Base-by-base conservation (phyloP, 2,888 invertebrate genomes). In the Caenorhabditis sp. region DNA sequence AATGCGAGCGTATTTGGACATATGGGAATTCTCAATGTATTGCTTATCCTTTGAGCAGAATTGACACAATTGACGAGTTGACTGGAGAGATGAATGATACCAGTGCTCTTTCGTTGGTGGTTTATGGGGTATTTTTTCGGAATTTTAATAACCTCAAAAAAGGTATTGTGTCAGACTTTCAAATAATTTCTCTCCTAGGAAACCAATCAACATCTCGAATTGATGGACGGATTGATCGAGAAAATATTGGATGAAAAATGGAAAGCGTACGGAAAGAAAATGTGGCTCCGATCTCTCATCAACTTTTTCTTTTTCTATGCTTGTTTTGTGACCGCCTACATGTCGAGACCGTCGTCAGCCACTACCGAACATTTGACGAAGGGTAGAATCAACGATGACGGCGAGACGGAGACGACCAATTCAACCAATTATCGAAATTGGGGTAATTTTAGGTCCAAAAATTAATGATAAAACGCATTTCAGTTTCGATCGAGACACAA, bases 1-100 rank as follows among this genome's bases (percentile, higher is more conserved):
- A 96, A 88, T 90, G 97, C 43, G 95, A 96, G 90, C 94, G 96
- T 81, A 95, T 95, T 88, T 97, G 97, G 97, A 95, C 95, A 88
- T 93, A 95, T 81, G 95, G 95, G 87, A 89, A 88, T 75, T 94
- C 97, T 2, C 71, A 76, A 12, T 79, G 77, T 12, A 67, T 75
- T 1, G 76, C 77, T n/a, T 77, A 73, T 57, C 97, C 97, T 0
- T 89, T 99, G 59, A 93, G 93, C 0, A 93, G 94, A 89, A 93
- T 97, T 50, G 97, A 99, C 87, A 97, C 97, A 0, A 97, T 97
- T 76, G 94, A 95, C 86, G 92, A 93, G 6, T 92, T 92, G 86
- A 94, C 93, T 4, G 96, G 95, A 4, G 92, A 93, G 76, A 95
- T 97, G n/a, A 95, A 94, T 88, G 94, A 94, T 88, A 93, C 94